These are phyloP conservation scores for Poicephalus meyeri DNA, from an alignment of 2,113 vertebrate genomes.

Conservation along the genomic window DNA sequence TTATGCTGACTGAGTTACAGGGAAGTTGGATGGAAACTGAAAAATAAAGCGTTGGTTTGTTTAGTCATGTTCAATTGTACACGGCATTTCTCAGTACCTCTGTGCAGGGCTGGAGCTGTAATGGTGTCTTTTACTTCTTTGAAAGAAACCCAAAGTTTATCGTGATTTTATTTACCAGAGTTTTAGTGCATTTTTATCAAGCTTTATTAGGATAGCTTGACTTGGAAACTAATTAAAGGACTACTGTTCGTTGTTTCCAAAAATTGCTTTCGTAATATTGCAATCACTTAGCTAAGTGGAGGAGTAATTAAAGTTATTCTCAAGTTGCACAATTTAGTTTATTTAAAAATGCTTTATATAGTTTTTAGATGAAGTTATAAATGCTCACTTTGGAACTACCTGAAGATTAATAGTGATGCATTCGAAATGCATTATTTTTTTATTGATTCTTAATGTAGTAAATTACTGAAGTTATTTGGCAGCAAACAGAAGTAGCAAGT, in stretches of 20 bases:
- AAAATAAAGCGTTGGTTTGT: not conserved
- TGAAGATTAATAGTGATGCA: conserved; percentile 88
- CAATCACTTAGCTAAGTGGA: conserved; percentile 15
- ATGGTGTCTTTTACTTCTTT: not conserved
- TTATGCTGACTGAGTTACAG: not conserved
- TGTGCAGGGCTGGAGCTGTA: not conserved
- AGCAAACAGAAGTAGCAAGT: conserved; percentile 90
- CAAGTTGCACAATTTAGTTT: conserved; percentile 52
- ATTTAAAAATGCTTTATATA: conserved; percentile 73
- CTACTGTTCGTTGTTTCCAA: conserved; percentile 16
- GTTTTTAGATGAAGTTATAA: conserved; percentile 85
- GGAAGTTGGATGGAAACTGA: not conserved
- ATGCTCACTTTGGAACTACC: conserved; percentile 78
- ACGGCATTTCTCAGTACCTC: not conserved
- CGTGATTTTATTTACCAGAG: not conserved
- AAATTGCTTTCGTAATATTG: conserved; percentile 10
- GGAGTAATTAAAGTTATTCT: conserved; percentile 67
- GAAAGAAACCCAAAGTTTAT: not conserved
- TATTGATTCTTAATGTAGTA: conserved; percentile 99
- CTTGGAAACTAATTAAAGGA: conserved; percentile 19
- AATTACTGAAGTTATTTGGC: conserved; percentile 97
- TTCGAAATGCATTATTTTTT: conserved; percentile 98
- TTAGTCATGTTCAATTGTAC: not conserved
- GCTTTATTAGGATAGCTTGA: not conserved
- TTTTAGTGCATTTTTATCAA: not conserved